Conservation (phyloP, 2,888 invertebrate species). For the Chrysotoxum bicinctum region DNA sequence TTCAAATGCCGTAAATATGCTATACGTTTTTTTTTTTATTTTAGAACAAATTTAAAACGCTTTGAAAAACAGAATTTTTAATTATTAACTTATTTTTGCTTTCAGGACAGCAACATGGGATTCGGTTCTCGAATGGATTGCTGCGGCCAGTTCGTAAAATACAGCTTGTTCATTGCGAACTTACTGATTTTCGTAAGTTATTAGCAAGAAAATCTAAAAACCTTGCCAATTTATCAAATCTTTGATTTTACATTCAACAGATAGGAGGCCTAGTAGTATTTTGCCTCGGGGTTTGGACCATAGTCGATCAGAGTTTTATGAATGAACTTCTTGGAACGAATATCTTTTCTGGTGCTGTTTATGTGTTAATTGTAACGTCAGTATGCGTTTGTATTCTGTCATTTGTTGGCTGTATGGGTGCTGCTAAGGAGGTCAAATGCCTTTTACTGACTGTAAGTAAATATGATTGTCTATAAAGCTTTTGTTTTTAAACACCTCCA, state of each 20-base stretch:
- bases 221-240: neutral
- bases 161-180: slow-evolving; percentile 91
- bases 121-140: slow-evolving; percentile 92
- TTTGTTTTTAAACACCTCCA: neutral
- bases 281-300: slow-evolving; percentile 91
- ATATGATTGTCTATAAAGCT: neutral
- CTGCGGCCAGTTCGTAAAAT: slow-evolving; percentile 94
- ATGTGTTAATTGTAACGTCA: slow-evolving; percentile 92
- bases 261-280: slow-evolving; percentile 90
- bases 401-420: slow-evolving; percentile 95
- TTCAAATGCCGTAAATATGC: too few relatives aligned
- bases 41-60: too few relatives aligned
- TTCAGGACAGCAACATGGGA: slow-evolving; percentile 84
- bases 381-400: slow-evolving; percentile 91
- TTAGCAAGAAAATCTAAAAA: neutral
- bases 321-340: slow-evolving; percentile 93
- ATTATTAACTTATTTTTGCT: too few relatives aligned
- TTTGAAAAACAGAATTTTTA: too few relatives aligned
- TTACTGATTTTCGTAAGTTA: slow-evolving; percentile 92
- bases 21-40: too few relatives aligned
- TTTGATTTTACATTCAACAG: slow-evolving; percentile 82
- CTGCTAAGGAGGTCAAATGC: slow-evolving; percentile 96
- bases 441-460: slow-evolving; percentile 92
- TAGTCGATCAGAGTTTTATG: slow-evolving; percentile 91
- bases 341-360: slow-evolving; percentile 92